Evolutionary conservation across 2,888 invertebrate species (phyloP).

Genomic region (Eurois occulta): DNA sequence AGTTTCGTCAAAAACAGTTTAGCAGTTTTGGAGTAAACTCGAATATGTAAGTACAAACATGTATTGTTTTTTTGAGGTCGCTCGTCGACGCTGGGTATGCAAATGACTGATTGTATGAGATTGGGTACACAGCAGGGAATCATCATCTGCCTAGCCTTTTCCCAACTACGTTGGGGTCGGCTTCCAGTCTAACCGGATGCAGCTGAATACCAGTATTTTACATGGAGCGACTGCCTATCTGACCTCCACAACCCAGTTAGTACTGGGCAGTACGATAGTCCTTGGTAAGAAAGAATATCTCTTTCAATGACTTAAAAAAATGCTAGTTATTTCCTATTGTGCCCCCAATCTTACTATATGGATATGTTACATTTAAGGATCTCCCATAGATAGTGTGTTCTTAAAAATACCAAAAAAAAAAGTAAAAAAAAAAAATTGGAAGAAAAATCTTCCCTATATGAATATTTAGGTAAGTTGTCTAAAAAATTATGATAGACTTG

Average conservation of each 20-base stretch:
- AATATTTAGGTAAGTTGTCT: conserved; percentile 1
- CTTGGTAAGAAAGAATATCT: background rate
- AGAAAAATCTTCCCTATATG: background rate
- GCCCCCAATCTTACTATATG: background rate
- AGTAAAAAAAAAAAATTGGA: conserved; percentile 31
- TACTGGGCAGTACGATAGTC: background rate
- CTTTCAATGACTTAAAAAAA: background rate
- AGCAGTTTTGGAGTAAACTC: conserved; percentile 39
- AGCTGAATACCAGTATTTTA: background rate
- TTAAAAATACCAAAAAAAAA: conserved; percentile 32
- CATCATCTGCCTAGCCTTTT: background rate
- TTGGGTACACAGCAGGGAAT: background rate
- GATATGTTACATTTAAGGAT: conserved; percentile 43
- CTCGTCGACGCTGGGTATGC: conserved; percentile 14
- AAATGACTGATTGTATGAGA: conserved; percentile 46
- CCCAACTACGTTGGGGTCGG: background rate
- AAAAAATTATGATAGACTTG: background rate
- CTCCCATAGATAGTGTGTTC: conserved; percentile 29
- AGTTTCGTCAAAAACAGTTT: conserved; percentile 30
- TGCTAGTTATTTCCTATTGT: background rate
- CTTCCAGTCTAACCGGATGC: background rate
- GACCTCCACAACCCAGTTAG: background rate
- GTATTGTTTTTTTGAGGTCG: conserved; percentile 24
- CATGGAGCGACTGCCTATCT: background rate
- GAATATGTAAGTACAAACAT: conserved; percentile 55